Base-by-base conservation (phyloP, 2,888 invertebrate species). In the Shargacucullia verbasci region DNA sequence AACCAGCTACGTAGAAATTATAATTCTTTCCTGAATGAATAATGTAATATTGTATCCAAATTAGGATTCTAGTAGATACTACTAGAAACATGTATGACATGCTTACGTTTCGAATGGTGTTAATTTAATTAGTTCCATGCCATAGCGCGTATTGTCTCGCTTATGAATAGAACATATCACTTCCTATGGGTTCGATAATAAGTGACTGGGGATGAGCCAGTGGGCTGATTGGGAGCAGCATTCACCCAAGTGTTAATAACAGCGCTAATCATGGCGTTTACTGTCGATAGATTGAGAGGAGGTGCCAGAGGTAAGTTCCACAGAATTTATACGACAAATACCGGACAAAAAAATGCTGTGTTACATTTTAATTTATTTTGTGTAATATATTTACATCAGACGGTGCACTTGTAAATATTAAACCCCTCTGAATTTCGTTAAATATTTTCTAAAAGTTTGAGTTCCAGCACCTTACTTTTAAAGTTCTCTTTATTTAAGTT, bases 71-170 rank as follows among this genome's bases (percentile, higher is more conserved):
- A 4, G 4, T 20, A 20, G 20, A 20, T 20, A 20, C n/a, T n/a
- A n/a, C n/a, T n/a, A n/a, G n/a, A n/a, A n/a, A n/a, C n/a, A n/a
- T n/a, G n/a, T 20, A 20, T 20, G 2, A 4, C 20, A 20, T 52
- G 34, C 43, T n/a, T 35, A 34, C 46, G 20, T 47, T 39, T 55
- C 10, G 35, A 2, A 20, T 20, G 14, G 39, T 38, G 43, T 40
- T 69, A 55, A 69, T 63, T 55, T 54, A 70, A 70, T 70, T 64
- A 64, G 65, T 56, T 65, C 37, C 65, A 27, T 33, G 35, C 13
- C 33, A 47, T 7, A 29, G 29, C 39, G 25, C 15, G 13, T 20
- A 20, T 47, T 47, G 55, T 38, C 38, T 52, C 13, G 34, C 44
- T 55, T 55, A 40, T 63, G 46, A 63, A 48, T 55, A 34, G 46